Evolutionary conservation across 2,797 vertebrate species (phyloP), one percentile per base, ranked within the genome.

Genomic region (Fundulus diaphanus): DNA sequence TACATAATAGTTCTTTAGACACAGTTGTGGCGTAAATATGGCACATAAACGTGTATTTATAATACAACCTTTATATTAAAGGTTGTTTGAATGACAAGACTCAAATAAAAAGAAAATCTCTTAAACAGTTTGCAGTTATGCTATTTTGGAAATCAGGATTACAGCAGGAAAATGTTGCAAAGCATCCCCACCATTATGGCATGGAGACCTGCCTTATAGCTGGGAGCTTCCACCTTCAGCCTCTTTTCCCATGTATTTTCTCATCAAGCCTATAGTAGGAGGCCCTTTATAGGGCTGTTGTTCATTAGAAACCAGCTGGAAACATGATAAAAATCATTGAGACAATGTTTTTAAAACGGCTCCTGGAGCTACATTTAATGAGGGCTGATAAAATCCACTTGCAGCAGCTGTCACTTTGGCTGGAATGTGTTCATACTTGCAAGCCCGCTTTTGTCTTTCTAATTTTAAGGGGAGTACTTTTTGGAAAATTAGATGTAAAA

Each of bases 261-360:
- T 35, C 35, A 20, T 29, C 52, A 44, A n/a, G 57, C 46, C 37
- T 51, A 37, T 65, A 33, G 40, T 35, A 46, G 42, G 54, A 29
- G 29, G 52, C 40, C 11, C 27, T 24, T 72, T 35, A 33, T 7
- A 24, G 27, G 29, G 13, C 13, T 51, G 68, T 54, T 54, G 27
- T 18, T 65, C 33, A 37, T 63, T 73, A 51, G 29, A 51, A 49
- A 51, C 29, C 44, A 51, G 31, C 72, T 65, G 59, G 57, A 65
- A 73, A 73, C 44, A 37, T 65, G 44, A 65, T 65, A 73, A 65
- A 73, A 65, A 65, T 52, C 46, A 65, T 37, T n/a, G 31, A 65
- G 22, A 65, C 59, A 73, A 51, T 35, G 44, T 49, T 63, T 73
- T 49, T 35, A 73, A 49, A 46, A 29, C 8, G 16, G 27, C 18